phyloP scores from a whole-genome alignment of 2,113 vertebrate species.

The Riparia riparia region DNA sequence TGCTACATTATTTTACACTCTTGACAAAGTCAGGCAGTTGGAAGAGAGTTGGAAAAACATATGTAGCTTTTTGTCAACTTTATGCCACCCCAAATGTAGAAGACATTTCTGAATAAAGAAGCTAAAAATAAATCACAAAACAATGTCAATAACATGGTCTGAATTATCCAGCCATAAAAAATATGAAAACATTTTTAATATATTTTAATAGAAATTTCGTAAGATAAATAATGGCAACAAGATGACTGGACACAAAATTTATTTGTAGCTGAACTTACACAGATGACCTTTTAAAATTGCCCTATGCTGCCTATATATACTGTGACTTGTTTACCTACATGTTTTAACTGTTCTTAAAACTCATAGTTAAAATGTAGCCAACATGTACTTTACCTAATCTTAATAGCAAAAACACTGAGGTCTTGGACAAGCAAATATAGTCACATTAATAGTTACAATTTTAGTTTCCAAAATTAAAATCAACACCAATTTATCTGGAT shows the following conservation, averaged over 20 bases:
- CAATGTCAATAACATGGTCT: neutral
- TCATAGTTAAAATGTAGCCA: neutral
- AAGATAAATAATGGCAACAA: neutral
- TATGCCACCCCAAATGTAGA: slow-evolving; percentile 24
- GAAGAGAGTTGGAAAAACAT: neutral
- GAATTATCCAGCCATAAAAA: slow-evolving; percentile 25
- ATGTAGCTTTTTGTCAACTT: slow-evolving; percentile 23
- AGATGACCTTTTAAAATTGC: neutral
- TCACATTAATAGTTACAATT: neutral
- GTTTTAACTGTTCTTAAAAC: slow-evolving; percentile 18
- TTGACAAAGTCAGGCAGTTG: slow-evolving; percentile 9
- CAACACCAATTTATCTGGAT: neutral
- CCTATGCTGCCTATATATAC: neutral
- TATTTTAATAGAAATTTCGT: slow-evolving; percentile 9
- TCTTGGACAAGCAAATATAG: slow-evolving; percentile 26
- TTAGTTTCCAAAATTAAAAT: slow-evolving; percentile 1
- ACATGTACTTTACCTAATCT: slow-evolving; percentile 46
- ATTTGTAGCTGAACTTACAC: slow-evolving; percentile 1
- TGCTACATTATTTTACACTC: slow-evolving; percentile 27
- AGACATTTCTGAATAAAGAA: slow-evolving; percentile 15
- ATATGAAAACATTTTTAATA: neutral
- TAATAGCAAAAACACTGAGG: slow-evolving; percentile 43
- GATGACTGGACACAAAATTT: neutral
- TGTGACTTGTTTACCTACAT: slow-evolving; percentile 26
- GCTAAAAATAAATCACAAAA: slow-evolving; percentile 36